Conservation (phyloP, 2,797 vertebrate species). For the Mormyrus proboscirostris region DNA sequence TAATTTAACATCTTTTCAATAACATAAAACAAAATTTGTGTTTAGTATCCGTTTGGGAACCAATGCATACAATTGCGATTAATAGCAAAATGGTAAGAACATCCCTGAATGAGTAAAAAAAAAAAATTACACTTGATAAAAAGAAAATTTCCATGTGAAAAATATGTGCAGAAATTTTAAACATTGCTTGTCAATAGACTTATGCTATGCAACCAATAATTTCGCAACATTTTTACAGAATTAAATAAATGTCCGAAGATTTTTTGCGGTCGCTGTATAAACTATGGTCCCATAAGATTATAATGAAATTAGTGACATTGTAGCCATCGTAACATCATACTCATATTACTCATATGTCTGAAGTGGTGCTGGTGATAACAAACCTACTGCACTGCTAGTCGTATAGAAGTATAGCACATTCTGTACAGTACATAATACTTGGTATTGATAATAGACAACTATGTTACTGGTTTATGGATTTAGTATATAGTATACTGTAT, state of each 20-base stretch:
- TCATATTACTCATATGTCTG: background rate
- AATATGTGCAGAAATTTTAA: background rate
- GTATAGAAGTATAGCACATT: background rate
- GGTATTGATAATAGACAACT: background rate
- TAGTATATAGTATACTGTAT: background rate
- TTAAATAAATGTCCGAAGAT: background rate
- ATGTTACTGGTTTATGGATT: background rate
- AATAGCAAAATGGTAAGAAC: background rate
- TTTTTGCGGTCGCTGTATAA: background rate
- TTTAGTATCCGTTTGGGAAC: background rate
- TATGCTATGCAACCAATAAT: background rate
- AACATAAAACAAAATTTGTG: background rate
- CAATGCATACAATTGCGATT: background rate
- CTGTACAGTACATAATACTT: background rate
- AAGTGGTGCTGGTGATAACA: background rate
- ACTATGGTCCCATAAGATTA: background rate
- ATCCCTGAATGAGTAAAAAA: background rate
- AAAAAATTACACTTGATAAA: background rate
- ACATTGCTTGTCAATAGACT: background rate
- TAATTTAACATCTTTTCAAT: background rate
- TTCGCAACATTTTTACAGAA: background rate
- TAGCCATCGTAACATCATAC: background rate
- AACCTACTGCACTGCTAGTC: background rate
- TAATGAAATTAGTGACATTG: background rate
- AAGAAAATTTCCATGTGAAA: background rate